Evolutionary conservation across 2,113 vertebrate genomes (phyloP), one percentile per base, ranked within the genome.

Genomic region (Mixornis gularis): DNA sequence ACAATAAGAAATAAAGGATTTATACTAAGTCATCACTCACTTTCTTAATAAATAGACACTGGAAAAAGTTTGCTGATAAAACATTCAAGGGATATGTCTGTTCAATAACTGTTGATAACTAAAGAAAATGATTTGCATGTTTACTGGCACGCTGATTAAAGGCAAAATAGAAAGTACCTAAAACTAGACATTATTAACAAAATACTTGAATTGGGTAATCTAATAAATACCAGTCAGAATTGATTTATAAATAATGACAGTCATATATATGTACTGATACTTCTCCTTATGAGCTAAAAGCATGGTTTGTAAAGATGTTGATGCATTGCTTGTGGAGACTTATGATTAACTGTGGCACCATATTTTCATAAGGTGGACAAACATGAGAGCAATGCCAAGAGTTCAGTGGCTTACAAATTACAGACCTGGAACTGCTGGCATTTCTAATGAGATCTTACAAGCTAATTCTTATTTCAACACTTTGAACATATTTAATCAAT

Each of bases 11-110:
- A 69, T 7, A 78, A 63, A 64, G 6, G 7, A 38, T 32, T 81
- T 0, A 0, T 48, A 58, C 4, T 10, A 60, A 86, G 13, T 46
- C 69, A 21, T 18, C 4, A 29, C 27, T 56, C 29, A 6, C 65
- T 77, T 89, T 41, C 32, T 76, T 70, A 44, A 29, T 38, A 91
- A 77, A 65, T 22, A 70, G 7, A 29, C 9, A 36, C 9, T 16
- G 29, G 21, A 44, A 69, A 90, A 68, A 69, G 65, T 9, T 7
- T 70, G 5, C 32, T 26, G 43, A 48, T 62, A 59, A 73, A 89
- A 49, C 6, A 18, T 58, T 58, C 11, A 79, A 52, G 21, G 66
- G 14, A 48, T n/a, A 11, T 4, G 3, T 69, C 25, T 70, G 20
- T 60, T 80, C 29, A 34, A 18, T 79, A 89, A 44, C 20, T 53